Conservation (phyloP, 2,113 vertebrate species). For the Patagioenas fasciata region DNA sequence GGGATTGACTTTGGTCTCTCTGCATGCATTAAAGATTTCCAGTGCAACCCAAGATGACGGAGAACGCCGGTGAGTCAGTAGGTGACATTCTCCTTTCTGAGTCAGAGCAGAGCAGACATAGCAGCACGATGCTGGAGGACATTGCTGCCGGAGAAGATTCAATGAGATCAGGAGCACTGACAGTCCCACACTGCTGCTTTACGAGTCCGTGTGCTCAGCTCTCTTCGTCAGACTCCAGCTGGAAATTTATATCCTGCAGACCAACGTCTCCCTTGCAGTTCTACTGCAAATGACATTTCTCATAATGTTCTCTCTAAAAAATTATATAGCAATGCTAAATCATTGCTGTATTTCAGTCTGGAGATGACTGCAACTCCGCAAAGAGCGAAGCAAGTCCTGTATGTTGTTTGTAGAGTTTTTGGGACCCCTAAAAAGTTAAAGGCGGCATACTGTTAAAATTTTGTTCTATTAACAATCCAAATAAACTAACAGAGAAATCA, state of each 20-base stretch:
- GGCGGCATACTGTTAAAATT: background rate
- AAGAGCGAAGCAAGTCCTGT: background rate
- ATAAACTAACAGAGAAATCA: background rate
- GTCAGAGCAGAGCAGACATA: background rate
- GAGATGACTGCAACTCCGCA: background rate
- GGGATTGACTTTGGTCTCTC: background rate
- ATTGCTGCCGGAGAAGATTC: background rate
- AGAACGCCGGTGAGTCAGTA: background rate
- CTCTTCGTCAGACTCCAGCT: background rate
- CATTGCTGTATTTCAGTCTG: background rate
- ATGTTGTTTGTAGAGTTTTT: background rate
- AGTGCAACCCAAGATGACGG: background rate
- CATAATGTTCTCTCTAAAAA: background rate
- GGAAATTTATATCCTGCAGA: background rate
- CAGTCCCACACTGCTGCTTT: background rate
- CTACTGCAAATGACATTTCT: background rate
- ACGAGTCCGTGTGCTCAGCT: background rate
- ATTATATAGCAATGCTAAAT: background rate
- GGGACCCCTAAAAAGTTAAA: background rate
- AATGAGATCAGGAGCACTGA: background rate
- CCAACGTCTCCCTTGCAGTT: background rate
- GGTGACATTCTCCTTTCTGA: slow-evolving; percentile 24
- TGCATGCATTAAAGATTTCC: background rate
- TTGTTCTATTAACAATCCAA: background rate
- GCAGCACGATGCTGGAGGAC: background rate